These are phyloP conservation scores for Cisticola juncidis DNA, from an alignment of 2,113 vertebrate species.

Conservation along the genomic window DNA sequence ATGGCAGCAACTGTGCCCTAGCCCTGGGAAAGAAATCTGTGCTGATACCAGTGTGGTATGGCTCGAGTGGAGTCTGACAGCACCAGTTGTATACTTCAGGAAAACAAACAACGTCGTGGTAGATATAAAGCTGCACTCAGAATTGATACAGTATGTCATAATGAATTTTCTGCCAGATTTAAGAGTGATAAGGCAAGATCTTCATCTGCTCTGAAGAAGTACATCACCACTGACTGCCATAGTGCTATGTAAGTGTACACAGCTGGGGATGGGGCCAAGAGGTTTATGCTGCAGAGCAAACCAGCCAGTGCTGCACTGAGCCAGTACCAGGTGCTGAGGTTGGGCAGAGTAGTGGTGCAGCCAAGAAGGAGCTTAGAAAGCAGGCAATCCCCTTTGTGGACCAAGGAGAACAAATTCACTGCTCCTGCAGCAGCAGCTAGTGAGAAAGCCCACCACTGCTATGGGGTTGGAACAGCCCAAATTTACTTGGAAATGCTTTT, in stretches of 20 bases:
- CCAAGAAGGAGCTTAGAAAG: not conserved
- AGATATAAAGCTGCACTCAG: not conserved
- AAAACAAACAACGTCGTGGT: not conserved
- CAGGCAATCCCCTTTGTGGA: not conserved
- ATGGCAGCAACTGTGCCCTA: not conserved
- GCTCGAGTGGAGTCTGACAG: not conserved
- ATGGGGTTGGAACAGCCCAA: not conserved
- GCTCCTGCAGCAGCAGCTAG: not conserved
- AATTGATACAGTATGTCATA: slow-evolving; percentile 13
- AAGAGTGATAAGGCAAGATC: not conserved
- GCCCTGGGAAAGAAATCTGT: slow-evolving; percentile 6
- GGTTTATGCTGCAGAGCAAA: not conserved
- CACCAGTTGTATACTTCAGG: not conserved
- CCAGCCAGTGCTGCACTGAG: not conserved
- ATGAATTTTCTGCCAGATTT: slow-evolving; percentile 25
- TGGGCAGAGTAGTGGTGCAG: not conserved
- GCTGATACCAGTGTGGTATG: not conserved
- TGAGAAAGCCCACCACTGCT: not conserved
- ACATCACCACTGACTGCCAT: not conserved
- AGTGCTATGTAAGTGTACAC: not conserved
- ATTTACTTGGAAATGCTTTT: not conserved
- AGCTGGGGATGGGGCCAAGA: not conserved
- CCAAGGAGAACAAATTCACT: not conserved
- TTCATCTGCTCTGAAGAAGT: not conserved
- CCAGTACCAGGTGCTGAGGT: fast-evolving